phyloP scores from a whole-genome alignment of 2,888 invertebrate genomes.

The Bellardia bayeri region DNA sequence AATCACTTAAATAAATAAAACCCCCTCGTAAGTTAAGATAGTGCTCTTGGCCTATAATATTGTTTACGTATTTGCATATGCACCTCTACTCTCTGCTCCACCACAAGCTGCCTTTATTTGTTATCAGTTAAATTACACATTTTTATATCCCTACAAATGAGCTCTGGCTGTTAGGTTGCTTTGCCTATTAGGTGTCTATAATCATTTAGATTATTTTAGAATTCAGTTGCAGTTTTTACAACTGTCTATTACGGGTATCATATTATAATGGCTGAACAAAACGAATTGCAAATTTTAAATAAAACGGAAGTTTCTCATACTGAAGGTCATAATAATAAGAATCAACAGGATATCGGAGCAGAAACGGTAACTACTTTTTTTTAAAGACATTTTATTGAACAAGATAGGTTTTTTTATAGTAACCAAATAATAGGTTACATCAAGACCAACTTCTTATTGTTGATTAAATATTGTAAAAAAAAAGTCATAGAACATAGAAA shows the following conservation, averaged over 20 bases:
- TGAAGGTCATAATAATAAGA: conserved; percentile 12
- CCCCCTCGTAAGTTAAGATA: conserved; percentile 14
- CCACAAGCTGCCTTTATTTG: not conserved
- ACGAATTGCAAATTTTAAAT: conserved; percentile 60
- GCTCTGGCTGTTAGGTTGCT: not conserved
- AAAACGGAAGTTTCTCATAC: conserved; percentile 21
- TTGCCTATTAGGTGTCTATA: conserved; percentile 6
- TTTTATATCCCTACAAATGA: conserved; percentile 42
- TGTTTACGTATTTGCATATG: conserved; percentile 47
- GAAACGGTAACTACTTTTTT: conserved; percentile 25
- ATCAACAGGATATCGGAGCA: not conserved
- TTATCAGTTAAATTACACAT: conserved; percentile 55
- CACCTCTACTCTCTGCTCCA: conserved; percentile 15
- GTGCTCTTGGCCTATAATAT: conserved; percentile 27
- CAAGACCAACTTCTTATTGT: too few relatives aligned
- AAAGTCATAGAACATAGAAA: too few relatives aligned
- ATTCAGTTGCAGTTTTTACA: conserved; percentile 52
- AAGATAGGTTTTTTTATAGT: too few relatives aligned
- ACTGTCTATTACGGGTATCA: conserved; percentile 20
- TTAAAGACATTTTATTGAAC: not conserved
- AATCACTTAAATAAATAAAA: conserved; percentile 43
- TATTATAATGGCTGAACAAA: conserved; percentile 56
- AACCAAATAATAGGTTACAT: too few relatives aligned
- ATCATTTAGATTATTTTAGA: conserved; percentile 42
- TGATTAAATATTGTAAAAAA: too few relatives aligned